These are phyloP conservation scores for Eilema caniola DNA, from an alignment of 2,888 invertebrate genomes.

Conservation along the genomic window DNA sequence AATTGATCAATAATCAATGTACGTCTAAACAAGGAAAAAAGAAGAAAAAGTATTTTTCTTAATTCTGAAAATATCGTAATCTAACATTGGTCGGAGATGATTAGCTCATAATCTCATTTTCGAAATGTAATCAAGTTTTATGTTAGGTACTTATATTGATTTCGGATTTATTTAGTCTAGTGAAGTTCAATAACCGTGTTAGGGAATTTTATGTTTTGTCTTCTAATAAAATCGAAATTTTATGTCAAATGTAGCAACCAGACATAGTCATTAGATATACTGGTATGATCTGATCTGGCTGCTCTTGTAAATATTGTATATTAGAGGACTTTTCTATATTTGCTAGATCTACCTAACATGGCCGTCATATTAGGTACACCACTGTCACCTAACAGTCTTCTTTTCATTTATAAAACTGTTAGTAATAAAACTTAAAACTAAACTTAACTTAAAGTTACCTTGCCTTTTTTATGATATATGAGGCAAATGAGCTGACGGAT, in stretches of 20 bases:
- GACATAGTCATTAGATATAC: background rate
- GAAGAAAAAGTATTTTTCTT: too few relatives aligned
- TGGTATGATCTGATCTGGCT: background rate
- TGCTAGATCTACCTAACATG: too few relatives aligned
- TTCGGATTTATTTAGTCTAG: background rate
- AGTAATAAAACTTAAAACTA: too few relatives aligned
- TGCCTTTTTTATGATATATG: too few relatives aligned
- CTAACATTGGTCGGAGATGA: background rate
- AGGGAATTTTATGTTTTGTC: background rate
- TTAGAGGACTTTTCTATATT: too few relatives aligned
- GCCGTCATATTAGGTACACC: too few relatives aligned
- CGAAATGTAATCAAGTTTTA: background rate
- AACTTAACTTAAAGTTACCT: too few relatives aligned
- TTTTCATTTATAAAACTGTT: too few relatives aligned
- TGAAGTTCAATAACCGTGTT: background rate
- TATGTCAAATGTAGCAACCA: background rate
- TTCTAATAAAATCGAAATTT: background rate
- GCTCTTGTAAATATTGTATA: background rate
- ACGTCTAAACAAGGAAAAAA: too few relatives aligned
- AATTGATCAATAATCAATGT: too few relatives aligned
- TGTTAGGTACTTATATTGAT: background rate
- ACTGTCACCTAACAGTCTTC: too few relatives aligned
- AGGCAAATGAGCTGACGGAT: too few relatives aligned
- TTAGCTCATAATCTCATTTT: background rate
- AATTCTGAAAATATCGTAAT: background rate